Conservation (phyloP, 2,113 vertebrate species). For the Elachura formosa region DNA sequence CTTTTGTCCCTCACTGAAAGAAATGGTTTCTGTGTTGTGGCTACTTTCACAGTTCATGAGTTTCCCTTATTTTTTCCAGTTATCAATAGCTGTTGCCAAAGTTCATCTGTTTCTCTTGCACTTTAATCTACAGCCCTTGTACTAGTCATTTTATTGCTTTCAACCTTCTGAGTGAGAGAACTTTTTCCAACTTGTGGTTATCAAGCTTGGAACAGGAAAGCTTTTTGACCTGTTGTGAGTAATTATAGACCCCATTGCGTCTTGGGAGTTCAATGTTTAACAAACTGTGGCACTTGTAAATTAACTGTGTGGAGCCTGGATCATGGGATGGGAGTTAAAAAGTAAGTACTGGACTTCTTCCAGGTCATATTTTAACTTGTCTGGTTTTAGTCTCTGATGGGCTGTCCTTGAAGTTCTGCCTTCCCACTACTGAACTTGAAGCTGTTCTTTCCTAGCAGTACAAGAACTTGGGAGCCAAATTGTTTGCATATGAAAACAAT, state of each 20-base stretch:
- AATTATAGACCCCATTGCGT: neutral
- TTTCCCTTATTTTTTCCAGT: neutral
- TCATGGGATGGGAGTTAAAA: neutral
- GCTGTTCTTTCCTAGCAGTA: neutral
- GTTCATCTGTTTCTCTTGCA: slow-evolving; percentile 16
- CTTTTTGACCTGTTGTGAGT: slow-evolving; percentile 19
- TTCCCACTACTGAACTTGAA: neutral
- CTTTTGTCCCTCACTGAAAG: neutral
- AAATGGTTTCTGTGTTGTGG: neutral
- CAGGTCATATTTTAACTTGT: neutral
- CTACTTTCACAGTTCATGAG: neutral
- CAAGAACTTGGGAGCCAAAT: neutral
- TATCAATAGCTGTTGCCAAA: slow-evolving; percentile 15
- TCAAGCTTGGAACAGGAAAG: neutral
- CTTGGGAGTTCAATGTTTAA: slow-evolving; percentile 47
- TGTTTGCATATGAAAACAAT: neutral
- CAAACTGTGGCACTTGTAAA: neutral
- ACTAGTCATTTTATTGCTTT: slow-evolving; percentile 41
- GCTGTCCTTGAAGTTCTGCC: neutral
- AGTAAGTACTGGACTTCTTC: neutral
- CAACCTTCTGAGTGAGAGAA: neutral
- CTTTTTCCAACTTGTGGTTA: slow-evolving; percentile 38
- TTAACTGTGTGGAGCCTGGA: neutral
- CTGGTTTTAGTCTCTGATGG: neutral
- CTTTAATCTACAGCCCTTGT: slow-evolving; percentile 46